phyloP scores from a whole-genome alignment of 2,797 vertebrate genomes.

The Lepus oiostolus region DNA sequence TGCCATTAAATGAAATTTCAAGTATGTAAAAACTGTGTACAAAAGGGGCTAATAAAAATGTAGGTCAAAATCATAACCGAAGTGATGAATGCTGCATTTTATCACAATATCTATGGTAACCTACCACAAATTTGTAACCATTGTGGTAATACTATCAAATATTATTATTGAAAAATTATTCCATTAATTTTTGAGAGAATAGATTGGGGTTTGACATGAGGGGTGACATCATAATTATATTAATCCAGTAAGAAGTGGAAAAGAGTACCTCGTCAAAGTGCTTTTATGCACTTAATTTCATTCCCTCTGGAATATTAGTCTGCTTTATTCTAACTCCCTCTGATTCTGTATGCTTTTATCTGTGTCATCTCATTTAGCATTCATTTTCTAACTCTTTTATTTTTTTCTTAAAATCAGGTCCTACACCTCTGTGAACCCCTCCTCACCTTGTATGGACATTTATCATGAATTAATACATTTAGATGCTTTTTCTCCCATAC shows the following conservation, averaged over 20 bases:
- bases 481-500: background rate
- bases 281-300: background rate
- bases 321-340: constrained; percentile 30
- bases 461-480: background rate
- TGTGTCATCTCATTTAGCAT: constrained; percentile 15
- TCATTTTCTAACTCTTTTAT: background rate
- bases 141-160: constrained; percentile 20
- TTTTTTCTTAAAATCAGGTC: background rate
- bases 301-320: background rate
- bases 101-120: background rate
- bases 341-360: constrained; percentile 37
- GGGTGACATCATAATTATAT: constrained; percentile 10
- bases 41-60: constrained; percentile 22
- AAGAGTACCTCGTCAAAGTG: background rate
- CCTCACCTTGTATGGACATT: background rate
- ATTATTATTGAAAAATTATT: constrained; percentile 64
- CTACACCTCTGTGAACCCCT: background rate
- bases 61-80: constrained; percentile 25
- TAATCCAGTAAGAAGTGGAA: constrained; percentile 26
- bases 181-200: constrained; percentile 39
- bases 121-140: constrained; percentile 28
- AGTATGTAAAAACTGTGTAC: constrained; percentile 7
- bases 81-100: constrained; percentile 21
- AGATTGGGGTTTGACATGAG: constrained; percentile 24
- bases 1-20: constrained; percentile 51